Evolutionary conservation across 2,888 invertebrate species (phyloP), one percentile per base, ranked within the genome.

Genomic region (Phengaris arion): DNA sequence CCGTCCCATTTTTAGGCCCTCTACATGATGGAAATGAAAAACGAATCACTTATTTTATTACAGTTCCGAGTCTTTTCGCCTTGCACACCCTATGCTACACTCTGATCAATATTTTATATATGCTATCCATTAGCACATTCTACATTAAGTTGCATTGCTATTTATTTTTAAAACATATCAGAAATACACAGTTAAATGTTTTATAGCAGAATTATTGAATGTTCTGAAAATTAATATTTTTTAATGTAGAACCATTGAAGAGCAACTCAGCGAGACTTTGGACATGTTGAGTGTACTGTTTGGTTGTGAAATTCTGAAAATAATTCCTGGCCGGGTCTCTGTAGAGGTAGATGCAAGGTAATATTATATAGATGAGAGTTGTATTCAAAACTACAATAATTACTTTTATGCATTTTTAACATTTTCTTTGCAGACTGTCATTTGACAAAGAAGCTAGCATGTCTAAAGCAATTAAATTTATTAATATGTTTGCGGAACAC

Each of bases 281-380:
- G 99, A 99, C 86, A 98, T 98, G 93, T 94, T 99, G 46, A 98
- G 98, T 90, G 98, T 99, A 1, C 92, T 98, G 54, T 99, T 99
- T 93, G 99, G 99, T 59, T 95, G 96, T 85, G 99, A 99, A 95
- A 99, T 99, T 83, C 94, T 99, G 74, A 98, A 99, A 92, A 98
- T 99, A 81, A 97, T 99, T 79, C 99, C 99, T 13, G 99, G 99
- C 9, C 94, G 99, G 80, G 98, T 99, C 2, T 98, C 98, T 3
- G 98, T 98, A 54, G 99, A 99, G 94, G 98, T 99, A 72, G 99
- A 99, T 94, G 98, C 99, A 55, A 96, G 97, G 97, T 97, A 85
- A 22, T n/a, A 46, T 1, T 22, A 1, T 59, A 13, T 4, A 6
- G 6, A 59, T 10, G 2, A 64, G 6, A 8, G 15, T 46, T 46